Conservation (phyloP, 2,888 invertebrate genomes). For the Polydrusus tereticollis region DNA sequence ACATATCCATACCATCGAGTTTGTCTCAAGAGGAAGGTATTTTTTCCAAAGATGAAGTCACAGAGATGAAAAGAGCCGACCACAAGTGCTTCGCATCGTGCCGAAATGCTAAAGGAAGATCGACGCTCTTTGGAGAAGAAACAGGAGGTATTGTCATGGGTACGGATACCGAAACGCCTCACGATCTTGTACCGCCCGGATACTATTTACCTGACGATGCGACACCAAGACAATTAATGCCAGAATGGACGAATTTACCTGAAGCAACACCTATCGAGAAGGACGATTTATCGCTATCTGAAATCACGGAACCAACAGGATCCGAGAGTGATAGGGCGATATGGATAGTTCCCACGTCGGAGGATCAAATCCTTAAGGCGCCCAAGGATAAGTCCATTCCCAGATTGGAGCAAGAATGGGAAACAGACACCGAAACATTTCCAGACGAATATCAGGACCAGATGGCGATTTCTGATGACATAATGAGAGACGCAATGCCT, state of each 20-base stretch:
- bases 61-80: conserved; percentile 28
- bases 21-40: not conserved
- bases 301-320: not conserved
- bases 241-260: conserved; percentile 39
- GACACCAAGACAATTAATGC: conserved; percentile 32
- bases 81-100: conserved; percentile 43
- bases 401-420: conserved; percentile 25
- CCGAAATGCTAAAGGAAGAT: conserved; percentile 41
- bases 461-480: conserved; percentile 17
- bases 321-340: conserved; percentile 38
- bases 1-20: not conserved
- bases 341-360: conserved; percentile 15
- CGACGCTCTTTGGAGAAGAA: conserved; percentile 45
- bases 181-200: conserved; percentile 38
- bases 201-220: conserved; percentile 40
- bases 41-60: conserved; percentile 15
- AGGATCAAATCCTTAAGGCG: conserved; percentile 20
- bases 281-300: conserved; percentile 45
- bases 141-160: conserved; percentile 45
- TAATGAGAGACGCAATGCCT: conserved; percentile 40
- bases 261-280: conserved; percentile 20
- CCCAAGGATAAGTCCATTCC: conserved; percentile 10
- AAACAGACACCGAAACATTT: conserved; percentile 16
- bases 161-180: conserved; percentile 27
- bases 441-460: conserved; percentile 10